phyloP scores from a whole-genome alignment of 1,140 invertebrate species.

The Drosophila parvula region DNA sequence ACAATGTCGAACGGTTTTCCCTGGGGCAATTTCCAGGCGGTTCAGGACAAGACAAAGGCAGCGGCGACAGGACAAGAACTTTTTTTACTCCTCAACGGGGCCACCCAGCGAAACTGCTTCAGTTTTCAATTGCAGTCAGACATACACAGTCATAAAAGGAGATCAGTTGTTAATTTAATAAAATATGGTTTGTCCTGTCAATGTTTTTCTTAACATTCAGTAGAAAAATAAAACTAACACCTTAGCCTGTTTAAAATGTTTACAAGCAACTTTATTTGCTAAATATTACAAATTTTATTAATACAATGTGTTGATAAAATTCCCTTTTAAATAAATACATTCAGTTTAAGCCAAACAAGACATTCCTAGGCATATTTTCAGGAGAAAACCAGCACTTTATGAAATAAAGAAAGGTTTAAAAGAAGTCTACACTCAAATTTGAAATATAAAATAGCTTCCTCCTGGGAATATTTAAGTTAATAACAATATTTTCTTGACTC shows the following conservation, averaged over 20 bases:
- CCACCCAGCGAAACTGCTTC: constrained; percentile 39
- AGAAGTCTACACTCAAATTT: too few relatives aligned
- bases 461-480: background rate
- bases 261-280: too few relatives aligned
- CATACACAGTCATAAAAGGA: too few relatives aligned
- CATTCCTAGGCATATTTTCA: background rate
- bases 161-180: constrained; percentile 29
- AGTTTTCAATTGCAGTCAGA: constrained; percentile 17
- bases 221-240: too few relatives aligned
- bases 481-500: background rate
- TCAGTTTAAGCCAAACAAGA: fast-evolving
- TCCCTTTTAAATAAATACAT: too few relatives aligned
- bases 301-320: too few relatives aligned
- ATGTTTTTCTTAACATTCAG: too few relatives aligned
- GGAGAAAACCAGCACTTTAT: background rate
- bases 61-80: constrained; percentile 20
- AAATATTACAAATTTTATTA: too few relatives aligned
- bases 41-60: constrained; percentile 40
- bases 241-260: too few relatives aligned
- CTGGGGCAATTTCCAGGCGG: constrained; percentile 29
- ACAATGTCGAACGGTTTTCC: constrained; percentile 44
- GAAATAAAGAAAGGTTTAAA: background rate
- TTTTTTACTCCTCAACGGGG: constrained; percentile 18
- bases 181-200: background rate
- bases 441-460: too few relatives aligned